Conservation (phyloP, 2,797 vertebrate species). For the Antrozous pallidus region DNA sequence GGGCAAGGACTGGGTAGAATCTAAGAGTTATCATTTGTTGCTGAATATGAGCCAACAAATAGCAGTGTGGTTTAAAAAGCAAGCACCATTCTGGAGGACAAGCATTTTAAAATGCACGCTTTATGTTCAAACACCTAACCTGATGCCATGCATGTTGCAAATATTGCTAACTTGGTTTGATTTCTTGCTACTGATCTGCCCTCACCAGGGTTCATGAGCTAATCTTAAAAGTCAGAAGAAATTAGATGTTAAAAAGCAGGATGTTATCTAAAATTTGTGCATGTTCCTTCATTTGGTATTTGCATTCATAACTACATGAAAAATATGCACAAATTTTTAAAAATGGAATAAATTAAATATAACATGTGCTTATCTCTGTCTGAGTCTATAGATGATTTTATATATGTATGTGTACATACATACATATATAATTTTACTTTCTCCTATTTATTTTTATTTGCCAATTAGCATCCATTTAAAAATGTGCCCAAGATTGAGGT, state of each 20-base stretch:
- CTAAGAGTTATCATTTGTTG: neutral
- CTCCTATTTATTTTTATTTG: neutral
- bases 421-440: neutral
- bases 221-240: neutral
- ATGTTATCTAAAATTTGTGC: neutral
- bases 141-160: neutral
- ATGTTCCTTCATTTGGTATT: neutral
- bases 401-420: neutral
- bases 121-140: neutral
- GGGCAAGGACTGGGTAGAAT: neutral
- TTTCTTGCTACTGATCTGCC: neutral
- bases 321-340: neutral
- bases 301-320: neutral
- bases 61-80: neutral
- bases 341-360: neutral
- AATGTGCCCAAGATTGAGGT: neutral
- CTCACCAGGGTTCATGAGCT: neutral
- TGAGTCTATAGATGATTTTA: neutral
- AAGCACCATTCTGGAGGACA: neutral
- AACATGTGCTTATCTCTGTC: neutral
- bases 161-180: conserved; percentile 13
- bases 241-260: neutral
- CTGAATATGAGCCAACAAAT: neutral
- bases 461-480: neutral
- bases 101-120: neutral